A percentile compares a stretch with the other conserved stretches of the same genome.
phyloP scores from a whole-genome alignment of 2,888 invertebrate species.

The Ametastegia equiseti region DNA sequence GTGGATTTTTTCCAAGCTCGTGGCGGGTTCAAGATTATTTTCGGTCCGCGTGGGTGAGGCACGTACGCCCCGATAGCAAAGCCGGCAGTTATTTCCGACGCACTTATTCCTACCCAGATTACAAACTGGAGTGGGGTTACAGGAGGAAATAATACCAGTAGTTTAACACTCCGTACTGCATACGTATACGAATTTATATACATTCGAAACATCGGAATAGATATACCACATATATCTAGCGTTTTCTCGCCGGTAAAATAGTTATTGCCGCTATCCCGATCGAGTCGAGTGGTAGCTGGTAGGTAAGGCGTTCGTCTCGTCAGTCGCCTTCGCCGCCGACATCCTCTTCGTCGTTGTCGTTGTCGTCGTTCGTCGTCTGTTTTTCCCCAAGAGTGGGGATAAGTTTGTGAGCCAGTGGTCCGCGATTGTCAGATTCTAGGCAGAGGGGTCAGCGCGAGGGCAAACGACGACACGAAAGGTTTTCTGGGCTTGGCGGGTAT shows the following conservation, averaged over 20 bases:
- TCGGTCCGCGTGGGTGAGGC: slow-evolving; percentile 69
- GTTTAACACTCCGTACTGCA: too few relatives aligned
- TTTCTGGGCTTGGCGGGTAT: slow-evolving; percentile 73
- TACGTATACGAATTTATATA: slow-evolving; percentile 13
- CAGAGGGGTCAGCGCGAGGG: slow-evolving; percentile 73
- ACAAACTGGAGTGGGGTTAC: slow-evolving; percentile 41
- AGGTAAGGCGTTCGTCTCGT: too few relatives aligned
- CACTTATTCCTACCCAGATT: slow-evolving; percentile 54
- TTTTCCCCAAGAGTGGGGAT: slow-evolving; percentile 53
- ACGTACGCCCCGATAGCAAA: slow-evolving; percentile 57
- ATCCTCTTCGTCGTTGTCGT: too few relatives aligned
- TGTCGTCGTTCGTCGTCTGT: background rate
- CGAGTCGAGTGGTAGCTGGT: slow-evolving; percentile 12
- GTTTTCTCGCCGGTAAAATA: slow-evolving; percentile 8
- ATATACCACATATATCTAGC: too few relatives aligned
- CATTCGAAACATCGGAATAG: too few relatives aligned
- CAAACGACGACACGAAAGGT: slow-evolving; percentile 71
- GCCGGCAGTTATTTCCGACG: slow-evolving; percentile 65
- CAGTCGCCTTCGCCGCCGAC: too few relatives aligned
- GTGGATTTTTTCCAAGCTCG: slow-evolving; percentile 53
- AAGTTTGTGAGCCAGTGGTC: slow-evolving; percentile 63
- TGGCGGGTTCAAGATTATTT: slow-evolving; percentile 60
- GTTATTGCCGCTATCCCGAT: slow-evolving; percentile 1
- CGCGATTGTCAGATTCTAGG: slow-evolving; percentile 72
- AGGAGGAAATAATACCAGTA: slow-evolving; percentile 29